Percentiles rank a stretch among this genome's conserved stretches.
Evolutionary conservation across 2,797 vertebrate species (phyloP).

Genomic region (Nyctalus aviator): DNA sequence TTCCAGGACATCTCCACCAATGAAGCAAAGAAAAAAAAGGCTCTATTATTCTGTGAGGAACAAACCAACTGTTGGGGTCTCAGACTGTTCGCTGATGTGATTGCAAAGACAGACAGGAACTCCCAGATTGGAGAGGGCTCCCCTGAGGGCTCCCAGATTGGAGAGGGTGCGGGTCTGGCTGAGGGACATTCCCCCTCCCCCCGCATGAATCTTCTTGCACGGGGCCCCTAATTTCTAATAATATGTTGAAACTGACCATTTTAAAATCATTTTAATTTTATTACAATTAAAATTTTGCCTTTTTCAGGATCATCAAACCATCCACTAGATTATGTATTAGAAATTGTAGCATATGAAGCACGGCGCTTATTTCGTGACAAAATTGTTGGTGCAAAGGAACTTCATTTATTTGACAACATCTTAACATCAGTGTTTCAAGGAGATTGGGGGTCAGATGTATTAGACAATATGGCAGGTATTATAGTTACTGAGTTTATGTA

Average conservation of each 20-base stretch:
- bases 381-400: conserved; percentile 93
- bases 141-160: no score
- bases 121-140: no score
- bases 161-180: no score
- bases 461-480: conserved; percentile 95
- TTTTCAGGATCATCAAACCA: conserved; percentile 86
- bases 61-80: no score
- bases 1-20: no score
- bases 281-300: conserved; percentile 64
- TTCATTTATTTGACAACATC: conserved; percentile 94
- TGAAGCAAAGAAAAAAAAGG: no score
- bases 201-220: no score
- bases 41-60: no score
- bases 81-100: no score
- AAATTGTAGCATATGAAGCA: conserved; percentile 95
- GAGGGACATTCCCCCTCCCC: no score
- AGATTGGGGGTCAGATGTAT: conserved; percentile 95
- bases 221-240: conserved; percentile 31
- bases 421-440: conserved; percentile 93
- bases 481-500: not conserved
- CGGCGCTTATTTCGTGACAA: conserved; percentile 95
- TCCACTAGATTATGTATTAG: conserved; percentile 93
- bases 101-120: no score
- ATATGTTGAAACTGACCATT: conserved; percentile 68
- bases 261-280: conserved; percentile 39